phyloP scores from a whole-genome alignment of 2,113 vertebrate species.

The Mormyrus lacerda region DNA sequence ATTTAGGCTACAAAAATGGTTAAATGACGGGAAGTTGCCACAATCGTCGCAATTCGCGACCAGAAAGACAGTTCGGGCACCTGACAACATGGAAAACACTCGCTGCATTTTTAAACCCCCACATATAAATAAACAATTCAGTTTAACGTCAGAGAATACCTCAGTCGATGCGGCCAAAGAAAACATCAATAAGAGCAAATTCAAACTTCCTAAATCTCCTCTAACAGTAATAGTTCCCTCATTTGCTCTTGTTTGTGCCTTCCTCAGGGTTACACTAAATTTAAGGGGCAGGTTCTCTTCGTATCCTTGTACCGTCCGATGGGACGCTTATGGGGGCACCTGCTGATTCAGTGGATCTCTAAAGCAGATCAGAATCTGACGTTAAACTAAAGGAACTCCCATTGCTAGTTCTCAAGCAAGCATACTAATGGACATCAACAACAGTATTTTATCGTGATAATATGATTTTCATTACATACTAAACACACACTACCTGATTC shows the following conservation, averaged over 20 bases:
- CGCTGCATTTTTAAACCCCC: not conserved
- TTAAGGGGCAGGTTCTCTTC: not conserved
- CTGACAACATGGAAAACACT: not conserved
- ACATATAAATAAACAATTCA: not conserved
- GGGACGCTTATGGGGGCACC: slow-evolving; percentile 65
- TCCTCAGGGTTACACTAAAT: not conserved
- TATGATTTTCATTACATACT: not conserved
- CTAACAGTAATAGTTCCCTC: not conserved
- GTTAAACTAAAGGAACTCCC: slow-evolving; percentile 40
- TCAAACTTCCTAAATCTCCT: not conserved
- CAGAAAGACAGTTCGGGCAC: not conserved
- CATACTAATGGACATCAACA: not conserved
- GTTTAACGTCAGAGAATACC: not conserved
- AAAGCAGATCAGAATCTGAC: slow-evolving; percentile 51
- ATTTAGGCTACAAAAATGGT: not conserved
- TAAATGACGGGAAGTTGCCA: not conserved
- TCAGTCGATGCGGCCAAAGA: not conserved
- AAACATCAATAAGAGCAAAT: not conserved
- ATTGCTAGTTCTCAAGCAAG: not conserved
- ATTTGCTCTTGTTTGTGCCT: not conserved
- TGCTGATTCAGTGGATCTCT: slow-evolving; percentile 66
- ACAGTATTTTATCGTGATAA: not conserved
- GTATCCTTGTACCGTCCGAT: slow-evolving; percentile 28
- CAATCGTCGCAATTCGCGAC: not conserved
- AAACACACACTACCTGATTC: slow-evolving; percentile 48